These are phyloP conservation scores for Lycopodina hypogea DNA, from an alignment of 37 sponge, comb jelly and placozoan species.

Conservation along the genomic window DNA sequence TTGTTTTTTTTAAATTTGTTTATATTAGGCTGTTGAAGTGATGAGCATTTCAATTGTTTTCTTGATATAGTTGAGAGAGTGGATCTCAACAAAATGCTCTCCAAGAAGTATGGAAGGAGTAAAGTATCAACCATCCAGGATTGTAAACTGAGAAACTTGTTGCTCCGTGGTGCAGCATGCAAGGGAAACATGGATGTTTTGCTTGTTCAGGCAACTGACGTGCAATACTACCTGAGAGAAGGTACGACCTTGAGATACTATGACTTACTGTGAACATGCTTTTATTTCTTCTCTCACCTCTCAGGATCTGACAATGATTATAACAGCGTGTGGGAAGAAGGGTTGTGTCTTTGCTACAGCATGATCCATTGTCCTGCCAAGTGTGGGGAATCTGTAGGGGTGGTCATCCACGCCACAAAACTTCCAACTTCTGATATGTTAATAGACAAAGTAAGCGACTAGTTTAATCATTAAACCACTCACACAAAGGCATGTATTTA, in stretches of 20 bases:
- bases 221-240: not conserved
- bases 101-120: not conserved
- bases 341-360: slow-evolving; percentile 19
- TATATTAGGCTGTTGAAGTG: too few relatives aligned
- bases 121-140: not conserved
- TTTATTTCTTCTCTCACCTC: not conserved
- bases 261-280: not conserved
- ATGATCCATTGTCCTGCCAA: slow-evolving; percentile 9
- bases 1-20: too few relatives aligned
- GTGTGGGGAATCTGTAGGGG: slow-evolving; percentile 17
- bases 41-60: too few relatives aligned
- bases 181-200: not conserved
- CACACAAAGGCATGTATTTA: too few relatives aligned
- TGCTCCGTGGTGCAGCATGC: not conserved
- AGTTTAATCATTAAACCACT: too few relatives aligned
- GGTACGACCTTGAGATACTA: not conserved
- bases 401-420: not conserved
- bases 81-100: not conserved
- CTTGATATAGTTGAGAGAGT: not conserved
- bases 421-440: not conserved
- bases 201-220: not conserved
- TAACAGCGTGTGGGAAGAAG: slow-evolving; percentile 44
- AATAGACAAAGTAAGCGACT: slow-evolving; percentile 13
- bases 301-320: not conserved
- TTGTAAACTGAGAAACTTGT: not conserved